Evolutionary conservation across 2,888 invertebrate genomes (phyloP).

Genomic region (Euspilapteryx auroguttella): DNA sequence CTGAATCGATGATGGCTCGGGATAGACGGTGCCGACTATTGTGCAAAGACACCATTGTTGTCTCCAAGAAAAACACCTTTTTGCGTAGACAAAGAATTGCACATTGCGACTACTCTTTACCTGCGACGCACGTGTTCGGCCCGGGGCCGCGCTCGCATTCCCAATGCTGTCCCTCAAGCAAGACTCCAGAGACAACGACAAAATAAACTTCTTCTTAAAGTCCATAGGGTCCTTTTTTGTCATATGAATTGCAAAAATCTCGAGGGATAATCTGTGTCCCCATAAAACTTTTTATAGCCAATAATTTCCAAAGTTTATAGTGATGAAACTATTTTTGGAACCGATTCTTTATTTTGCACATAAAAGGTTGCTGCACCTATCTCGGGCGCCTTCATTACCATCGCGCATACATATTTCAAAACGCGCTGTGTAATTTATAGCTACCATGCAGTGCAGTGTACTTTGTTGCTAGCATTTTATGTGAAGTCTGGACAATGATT

Average conservation of each 20-base stretch:
- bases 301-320: slow-evolving; percentile 25
- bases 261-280: slow-evolving; percentile 8
- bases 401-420: slow-evolving; percentile 3
- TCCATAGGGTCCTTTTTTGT: no score
- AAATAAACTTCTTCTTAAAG: no score
- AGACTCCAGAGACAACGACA: no score
- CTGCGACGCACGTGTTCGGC: slow-evolving; percentile 55
- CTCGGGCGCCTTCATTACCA: slow-evolving; percentile 11
- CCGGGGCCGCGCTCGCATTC: slow-evolving; percentile 41
- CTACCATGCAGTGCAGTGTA: not conserved
- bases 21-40: slow-evolving; percentile 32
- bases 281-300: slow-evolving; percentile 25
- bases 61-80: slow-evolving; percentile 37
- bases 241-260: no score
- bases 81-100: slow-evolving; percentile 40
- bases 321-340: slow-evolving; percentile 21
- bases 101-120: slow-evolving; percentile 39
- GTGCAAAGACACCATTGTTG: slow-evolving; percentile 46
- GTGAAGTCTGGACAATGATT: no score
- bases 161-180: no score
- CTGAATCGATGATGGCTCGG: slow-evolving; percentile 37
- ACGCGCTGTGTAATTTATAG: not conserved
- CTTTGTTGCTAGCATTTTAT: not conserved
- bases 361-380: slow-evolving; percentile 11
- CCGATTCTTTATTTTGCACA: slow-evolving; percentile 17